These are phyloP conservation scores for Gari tellinella DNA, from an alignment of 2,888 invertebrate species.

Conservation along the genomic window DNA sequence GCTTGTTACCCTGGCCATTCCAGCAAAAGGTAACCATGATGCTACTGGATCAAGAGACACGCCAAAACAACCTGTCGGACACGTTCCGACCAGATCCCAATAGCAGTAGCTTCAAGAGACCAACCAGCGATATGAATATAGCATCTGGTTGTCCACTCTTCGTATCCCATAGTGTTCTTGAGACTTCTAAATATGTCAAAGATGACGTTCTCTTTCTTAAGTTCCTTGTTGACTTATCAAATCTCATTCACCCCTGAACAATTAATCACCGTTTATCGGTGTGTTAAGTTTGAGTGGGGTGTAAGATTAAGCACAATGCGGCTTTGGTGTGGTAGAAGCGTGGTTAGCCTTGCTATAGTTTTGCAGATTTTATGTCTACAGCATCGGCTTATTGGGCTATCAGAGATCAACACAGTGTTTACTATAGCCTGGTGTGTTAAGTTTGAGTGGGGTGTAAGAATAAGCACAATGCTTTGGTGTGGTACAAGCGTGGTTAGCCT, in stretches of 20 bases:
- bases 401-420: no score
- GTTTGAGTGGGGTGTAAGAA: no score
- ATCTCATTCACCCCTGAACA: slow-evolving; percentile 40
- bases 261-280: background rate
- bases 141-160: slow-evolving; percentile 80
- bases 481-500: no score
- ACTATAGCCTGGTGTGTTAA: no score
- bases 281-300: no score
- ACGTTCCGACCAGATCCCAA: slow-evolving; percentile 79
- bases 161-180: slow-evolving; percentile 72
- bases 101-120: slow-evolving; percentile 78
- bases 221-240: slow-evolving; percentile 62
- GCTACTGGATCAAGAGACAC: slow-evolving; percentile 77
- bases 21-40: slow-evolving; percentile 79
- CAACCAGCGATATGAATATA: slow-evolving; percentile 81
- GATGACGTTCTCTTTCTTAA: slow-evolving; percentile 79
- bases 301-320: no score
- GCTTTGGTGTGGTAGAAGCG: no score
- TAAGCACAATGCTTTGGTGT: no score
- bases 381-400: no score
- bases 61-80: slow-evolving; percentile 72
- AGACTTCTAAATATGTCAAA: slow-evolving; percentile 69
- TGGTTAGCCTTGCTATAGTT: no score
- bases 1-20: slow-evolving; percentile 81
- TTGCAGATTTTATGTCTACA: no score